phyloP scores from a whole-genome alignment of 2,888 invertebrate species.

The Mechanitis messenoides region DNA sequence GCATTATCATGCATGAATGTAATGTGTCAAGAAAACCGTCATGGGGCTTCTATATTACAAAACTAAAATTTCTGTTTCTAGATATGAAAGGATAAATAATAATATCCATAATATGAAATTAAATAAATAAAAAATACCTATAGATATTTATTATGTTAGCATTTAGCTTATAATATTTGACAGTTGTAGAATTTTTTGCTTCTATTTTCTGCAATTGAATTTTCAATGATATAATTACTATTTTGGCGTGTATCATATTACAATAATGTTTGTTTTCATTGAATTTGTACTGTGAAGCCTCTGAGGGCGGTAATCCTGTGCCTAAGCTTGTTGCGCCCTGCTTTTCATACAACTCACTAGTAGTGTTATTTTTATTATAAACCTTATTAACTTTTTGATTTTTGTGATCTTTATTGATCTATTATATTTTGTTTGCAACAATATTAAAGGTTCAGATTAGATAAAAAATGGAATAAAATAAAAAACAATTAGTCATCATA shows the following conservation, averaged over 20 bases:
- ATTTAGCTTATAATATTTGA: neutral
- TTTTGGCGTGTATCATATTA: slow-evolving; percentile 34
- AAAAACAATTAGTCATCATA: too few relatives aligned
- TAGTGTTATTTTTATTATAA: slow-evolving; percentile 11
- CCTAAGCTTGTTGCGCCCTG: slow-evolving; percentile 67
- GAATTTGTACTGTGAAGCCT: slow-evolving; percentile 70
- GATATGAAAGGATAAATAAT: too few relatives aligned
- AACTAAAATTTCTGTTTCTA: too few relatives aligned
- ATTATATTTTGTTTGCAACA: too few relatives aligned
- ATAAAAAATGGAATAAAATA: too few relatives aligned
- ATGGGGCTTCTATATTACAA: too few relatives aligned
- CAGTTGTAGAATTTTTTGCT: neutral
- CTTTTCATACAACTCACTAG: slow-evolving; percentile 44
- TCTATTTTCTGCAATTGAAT: neutral
- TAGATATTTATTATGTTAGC: too few relatives aligned
- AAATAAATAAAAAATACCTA: too few relatives aligned
- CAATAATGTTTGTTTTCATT: slow-evolving; percentile 62
- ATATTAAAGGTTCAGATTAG: too few relatives aligned
- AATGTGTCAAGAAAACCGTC: too few relatives aligned
- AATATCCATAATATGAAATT: too few relatives aligned
- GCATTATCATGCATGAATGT: too few relatives aligned
- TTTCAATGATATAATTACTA: slow-evolving; percentile 6
- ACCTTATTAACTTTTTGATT: neutral
- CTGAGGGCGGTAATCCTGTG: slow-evolving; percentile 63
- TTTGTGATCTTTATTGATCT: neutral